Conservation (phyloP, 2,113 vertebrate species). For the Periophthalmodon schlosseri region DNA sequence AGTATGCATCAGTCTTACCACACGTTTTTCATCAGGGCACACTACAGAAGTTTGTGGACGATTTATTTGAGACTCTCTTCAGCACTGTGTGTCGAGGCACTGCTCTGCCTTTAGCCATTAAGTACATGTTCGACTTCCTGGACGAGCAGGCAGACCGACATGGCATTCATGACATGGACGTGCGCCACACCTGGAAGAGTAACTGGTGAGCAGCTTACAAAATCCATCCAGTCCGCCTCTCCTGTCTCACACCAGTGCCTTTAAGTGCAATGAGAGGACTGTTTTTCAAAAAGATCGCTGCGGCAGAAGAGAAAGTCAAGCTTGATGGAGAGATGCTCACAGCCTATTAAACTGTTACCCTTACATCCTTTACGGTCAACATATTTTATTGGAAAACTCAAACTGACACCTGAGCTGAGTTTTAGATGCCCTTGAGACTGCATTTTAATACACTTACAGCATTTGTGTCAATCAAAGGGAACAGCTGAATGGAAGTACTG, state of each 20-base stretch:
- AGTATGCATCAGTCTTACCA: neutral
- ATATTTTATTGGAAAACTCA: neutral
- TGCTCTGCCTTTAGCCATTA: constrained; percentile 91
- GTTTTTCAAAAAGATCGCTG: neutral
- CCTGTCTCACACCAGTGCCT: neutral
- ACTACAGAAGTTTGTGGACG: constrained; percentile 96
- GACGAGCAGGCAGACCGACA: constrained; percentile 94
- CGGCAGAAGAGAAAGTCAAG: neutral
- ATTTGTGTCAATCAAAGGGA: neutral
- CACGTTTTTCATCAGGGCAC: constrained; percentile 80
- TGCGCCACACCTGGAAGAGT: constrained; percentile 97
- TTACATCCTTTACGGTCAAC: constrained; percentile 6
- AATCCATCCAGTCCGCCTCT: neutral
- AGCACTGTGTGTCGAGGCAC: constrained; percentile 94
- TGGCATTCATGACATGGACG: constrained; percentile 89
- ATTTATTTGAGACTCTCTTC: constrained; percentile 95
- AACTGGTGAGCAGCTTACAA: constrained; percentile 83
- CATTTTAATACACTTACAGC: neutral
- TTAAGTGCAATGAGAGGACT: neutral
- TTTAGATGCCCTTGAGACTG: constrained; percentile 5
- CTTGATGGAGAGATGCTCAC: constrained; percentile 8
- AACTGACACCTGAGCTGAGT: neutral
- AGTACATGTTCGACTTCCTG: constrained; percentile 97
- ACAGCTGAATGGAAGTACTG: constrained; percentile 2
- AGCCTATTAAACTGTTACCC: constrained; percentile 8